These are phyloP conservation scores for Apodemia mormo DNA, from an alignment of 2,888 invertebrate genomes.

Conservation along the genomic window DNA sequence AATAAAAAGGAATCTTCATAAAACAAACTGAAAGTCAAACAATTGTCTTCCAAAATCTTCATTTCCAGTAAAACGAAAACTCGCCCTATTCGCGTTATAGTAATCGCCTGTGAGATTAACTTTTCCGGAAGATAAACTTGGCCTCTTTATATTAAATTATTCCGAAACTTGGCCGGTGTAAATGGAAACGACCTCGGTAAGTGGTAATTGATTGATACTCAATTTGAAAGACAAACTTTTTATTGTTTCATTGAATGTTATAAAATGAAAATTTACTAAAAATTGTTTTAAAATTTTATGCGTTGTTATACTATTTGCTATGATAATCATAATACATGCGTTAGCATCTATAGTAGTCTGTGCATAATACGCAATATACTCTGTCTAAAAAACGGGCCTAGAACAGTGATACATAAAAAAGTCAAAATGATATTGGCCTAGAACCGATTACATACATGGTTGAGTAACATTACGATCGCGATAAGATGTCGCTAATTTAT, in stretches of 20 bases:
- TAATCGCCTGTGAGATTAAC: conserved; percentile 61
- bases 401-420: no score
- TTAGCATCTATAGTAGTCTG: no score
- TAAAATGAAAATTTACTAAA: no score
- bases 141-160: conserved; percentile 70
- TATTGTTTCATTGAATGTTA: conserved; percentile 2
- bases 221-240: conserved; percentile 31
- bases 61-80: conserved; percentile 41
- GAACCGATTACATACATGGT: no score
- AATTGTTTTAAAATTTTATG: no score
- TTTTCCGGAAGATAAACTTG: conserved; percentile 62
- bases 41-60: conserved; percentile 40
- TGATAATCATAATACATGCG: no score
- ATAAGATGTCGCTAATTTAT: no score
- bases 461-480: no score
- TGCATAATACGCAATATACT: no score
- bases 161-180: conserved; percentile 55
- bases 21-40: conserved; percentile 19
- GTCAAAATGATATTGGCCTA: no score
- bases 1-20: not conserved
- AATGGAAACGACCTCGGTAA: conserved; percentile 50
- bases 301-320: no score
- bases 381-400: no score
- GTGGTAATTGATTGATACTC: conserved; percentile 67
- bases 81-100: conserved; percentile 42